Conservation (phyloP, 2,888 invertebrate genomes). For the Erebia aethiops region DNA sequence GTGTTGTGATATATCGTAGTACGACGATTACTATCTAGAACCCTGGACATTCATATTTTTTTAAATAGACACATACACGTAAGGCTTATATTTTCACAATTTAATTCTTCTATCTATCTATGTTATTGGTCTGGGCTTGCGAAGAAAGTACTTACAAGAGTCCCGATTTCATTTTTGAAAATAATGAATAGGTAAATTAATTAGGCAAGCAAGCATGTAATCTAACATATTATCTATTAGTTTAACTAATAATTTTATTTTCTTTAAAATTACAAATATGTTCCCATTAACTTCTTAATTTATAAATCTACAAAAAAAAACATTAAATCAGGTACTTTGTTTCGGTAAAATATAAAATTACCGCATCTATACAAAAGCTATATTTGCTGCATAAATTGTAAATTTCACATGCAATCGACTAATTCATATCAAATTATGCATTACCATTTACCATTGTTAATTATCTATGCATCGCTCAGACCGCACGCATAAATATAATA, state of each 20-base stretch:
- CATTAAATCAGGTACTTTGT: neutral
- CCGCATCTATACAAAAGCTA: conserved; percentile 3
- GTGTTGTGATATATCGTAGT: too few species aligned
- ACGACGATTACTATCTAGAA: neutral
- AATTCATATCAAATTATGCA: conserved; percentile 17
- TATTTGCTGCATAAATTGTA: conserved; percentile 5
- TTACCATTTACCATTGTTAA: conserved; percentile 26
- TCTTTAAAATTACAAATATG: neutral
- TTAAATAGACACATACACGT: neutral
- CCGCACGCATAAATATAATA: conserved; percentile 22
- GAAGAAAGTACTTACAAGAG: neutral
- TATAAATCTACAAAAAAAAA: neutral
- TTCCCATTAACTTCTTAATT: neutral
- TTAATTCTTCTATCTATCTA: neutral
- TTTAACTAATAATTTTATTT: neutral
- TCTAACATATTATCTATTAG: neutral
- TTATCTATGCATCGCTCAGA: conserved; percentile 10
- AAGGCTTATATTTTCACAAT: neutral
- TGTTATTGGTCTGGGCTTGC: neutral
- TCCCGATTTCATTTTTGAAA: neutral
- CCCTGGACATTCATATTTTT: neutral
- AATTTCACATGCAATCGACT: conserved; percentile 15
- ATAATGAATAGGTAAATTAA: neutral
- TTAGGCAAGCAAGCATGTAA: neutral
- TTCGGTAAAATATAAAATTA: neutral